Evolutionary conservation across 2,113 vertebrate species (phyloP).

Genomic region (Rhinolophus sinicus): DNA sequence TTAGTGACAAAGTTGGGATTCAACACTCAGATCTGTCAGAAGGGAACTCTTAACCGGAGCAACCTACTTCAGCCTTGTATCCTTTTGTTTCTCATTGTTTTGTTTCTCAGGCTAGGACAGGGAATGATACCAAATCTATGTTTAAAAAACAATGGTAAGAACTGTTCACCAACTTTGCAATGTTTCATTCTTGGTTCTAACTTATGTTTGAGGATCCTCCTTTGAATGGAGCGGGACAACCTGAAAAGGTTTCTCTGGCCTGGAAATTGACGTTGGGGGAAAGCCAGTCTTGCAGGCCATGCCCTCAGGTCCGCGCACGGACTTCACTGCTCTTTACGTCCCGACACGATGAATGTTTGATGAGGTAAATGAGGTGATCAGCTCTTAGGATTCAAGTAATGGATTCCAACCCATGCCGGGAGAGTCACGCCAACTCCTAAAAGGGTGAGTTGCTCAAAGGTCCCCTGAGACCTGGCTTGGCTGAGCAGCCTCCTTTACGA

Average conservation of each 20-base stretch:
- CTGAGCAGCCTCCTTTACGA: background rate
- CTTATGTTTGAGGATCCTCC: background rate
- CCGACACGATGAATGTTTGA: background rate
- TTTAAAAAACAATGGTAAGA: background rate
- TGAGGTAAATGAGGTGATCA: background rate
- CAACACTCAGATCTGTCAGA: background rate
- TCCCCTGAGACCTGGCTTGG: background rate
- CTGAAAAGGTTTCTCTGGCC: background rate
- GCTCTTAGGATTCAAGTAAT: background rate
- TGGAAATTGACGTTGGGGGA: background rate
- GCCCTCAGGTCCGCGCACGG: accelerated
- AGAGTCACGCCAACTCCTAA: background rate
- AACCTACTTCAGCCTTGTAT: background rate
- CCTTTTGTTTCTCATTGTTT: background rate
- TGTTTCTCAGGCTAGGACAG: background rate
- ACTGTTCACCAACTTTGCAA: background rate
- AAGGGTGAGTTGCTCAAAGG: background rate
- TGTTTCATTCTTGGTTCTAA: background rate
- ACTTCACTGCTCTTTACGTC: accelerated
- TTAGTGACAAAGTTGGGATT: background rate
- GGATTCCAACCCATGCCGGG: background rate
- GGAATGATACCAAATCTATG: background rate
- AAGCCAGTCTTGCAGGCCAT: accelerated
- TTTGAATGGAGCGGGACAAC: background rate
- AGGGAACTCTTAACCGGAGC: background rate